Percentiles rank a stretch among this genome's conserved stretches.
Evolutionary conservation across 1,140 invertebrate genomes (phyloP).

Genomic region (Drosophila biarmipes): DNA sequence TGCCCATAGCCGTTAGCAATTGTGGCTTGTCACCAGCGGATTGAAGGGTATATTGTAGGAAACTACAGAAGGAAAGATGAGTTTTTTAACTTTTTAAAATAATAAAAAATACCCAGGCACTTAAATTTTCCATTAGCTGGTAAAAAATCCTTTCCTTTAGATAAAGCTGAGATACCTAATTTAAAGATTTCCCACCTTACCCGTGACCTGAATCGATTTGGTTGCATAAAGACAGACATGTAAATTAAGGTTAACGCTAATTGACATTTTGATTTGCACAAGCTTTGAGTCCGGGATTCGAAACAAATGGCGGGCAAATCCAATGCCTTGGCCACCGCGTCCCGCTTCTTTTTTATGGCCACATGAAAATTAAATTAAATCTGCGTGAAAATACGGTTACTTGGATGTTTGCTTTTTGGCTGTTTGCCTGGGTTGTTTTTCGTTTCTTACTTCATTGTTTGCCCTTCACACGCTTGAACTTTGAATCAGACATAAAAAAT

Average conservation of each 20-base stretch:
- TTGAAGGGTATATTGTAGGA: background rate
- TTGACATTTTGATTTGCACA: constrained; percentile 55
- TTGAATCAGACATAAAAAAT: constrained; percentile 31
- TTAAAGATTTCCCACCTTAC: constrained; percentile 15
- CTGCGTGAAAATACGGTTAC: constrained; percentile 69
- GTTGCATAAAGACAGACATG: constrained; percentile 41
- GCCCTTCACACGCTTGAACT: constrained; percentile 75
- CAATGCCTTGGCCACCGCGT: constrained; percentile 6
- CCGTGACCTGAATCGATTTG: constrained; percentile 38
- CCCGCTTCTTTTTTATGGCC: constrained; percentile 46
- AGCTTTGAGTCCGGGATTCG: constrained; percentile 24
- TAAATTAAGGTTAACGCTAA: constrained; percentile 59
- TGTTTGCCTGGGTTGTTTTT: constrained; percentile 14
- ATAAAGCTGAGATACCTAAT: background rate
- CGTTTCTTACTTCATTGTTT: constrained; percentile 17
- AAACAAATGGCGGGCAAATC: constrained; percentile 41
- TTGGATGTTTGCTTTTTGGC: constrained; percentile 40
- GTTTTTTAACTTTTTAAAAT: too few species aligned
- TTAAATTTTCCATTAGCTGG: too few species aligned
- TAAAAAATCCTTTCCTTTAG: background rate
- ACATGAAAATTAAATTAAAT: constrained; percentile 71
- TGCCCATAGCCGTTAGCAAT: constrained; percentile 45
- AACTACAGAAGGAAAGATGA: background rate
- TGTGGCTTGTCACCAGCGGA: constrained; percentile 37
- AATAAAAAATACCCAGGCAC: too few species aligned